Conservation (phyloP, 2,113 vertebrate genomes). For the Mormyrus iriodes region DNA sequence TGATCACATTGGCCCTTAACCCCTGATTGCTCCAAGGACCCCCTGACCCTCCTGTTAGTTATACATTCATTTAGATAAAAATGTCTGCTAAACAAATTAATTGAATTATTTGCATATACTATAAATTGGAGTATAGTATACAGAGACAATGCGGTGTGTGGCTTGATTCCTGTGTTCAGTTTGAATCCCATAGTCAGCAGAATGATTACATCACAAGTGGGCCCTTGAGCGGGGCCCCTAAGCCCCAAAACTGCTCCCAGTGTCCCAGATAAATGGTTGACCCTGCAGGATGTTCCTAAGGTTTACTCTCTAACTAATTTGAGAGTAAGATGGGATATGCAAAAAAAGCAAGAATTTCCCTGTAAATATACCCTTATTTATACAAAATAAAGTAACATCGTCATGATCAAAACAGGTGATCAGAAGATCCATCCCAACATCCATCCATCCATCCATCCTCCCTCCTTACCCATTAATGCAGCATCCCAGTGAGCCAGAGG, state of each 20-base stretch:
- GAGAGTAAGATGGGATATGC: neutral
- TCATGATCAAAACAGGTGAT: neutral
- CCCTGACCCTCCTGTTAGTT: neutral
- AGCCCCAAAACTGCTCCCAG: neutral
- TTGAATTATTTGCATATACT: neutral
- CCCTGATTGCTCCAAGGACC: neutral
- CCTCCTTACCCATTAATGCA: neutral
- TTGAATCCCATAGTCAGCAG: neutral
- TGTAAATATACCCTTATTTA: neutral
- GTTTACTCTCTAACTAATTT: neutral
- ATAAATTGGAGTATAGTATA: neutral
- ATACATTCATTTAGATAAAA: neutral
- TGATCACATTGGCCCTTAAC: neutral
- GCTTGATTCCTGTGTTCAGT: neutral
- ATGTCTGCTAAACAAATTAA: neutral
- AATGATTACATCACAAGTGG: neutral
- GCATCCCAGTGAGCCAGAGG: neutral
- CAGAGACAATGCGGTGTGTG: neutral
- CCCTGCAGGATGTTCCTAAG: neutral
- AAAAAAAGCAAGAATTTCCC: neutral
- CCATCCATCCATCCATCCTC: neutral
- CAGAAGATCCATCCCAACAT: neutral
- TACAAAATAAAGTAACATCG: neutral
- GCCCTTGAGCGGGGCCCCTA: neutral
- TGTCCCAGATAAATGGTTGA: no score